Base-by-base conservation (phyloP, 2,797 vertebrate species). In the Poeciliopsis gracilis region DNA sequence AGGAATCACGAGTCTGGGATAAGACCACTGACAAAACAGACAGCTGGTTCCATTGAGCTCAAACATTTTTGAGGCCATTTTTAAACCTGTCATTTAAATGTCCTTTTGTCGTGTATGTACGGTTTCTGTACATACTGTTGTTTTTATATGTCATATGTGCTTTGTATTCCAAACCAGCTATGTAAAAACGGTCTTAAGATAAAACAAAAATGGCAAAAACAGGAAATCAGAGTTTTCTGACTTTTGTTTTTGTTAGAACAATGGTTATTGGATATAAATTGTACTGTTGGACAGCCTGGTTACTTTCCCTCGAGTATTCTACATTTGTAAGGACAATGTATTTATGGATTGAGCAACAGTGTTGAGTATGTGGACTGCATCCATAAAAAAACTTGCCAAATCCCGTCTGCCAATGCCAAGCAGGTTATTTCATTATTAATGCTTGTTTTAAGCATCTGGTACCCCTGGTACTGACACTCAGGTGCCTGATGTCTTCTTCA, bases 1-100 rank as follows among this genome's bases (percentile, higher is more conserved):
- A 71, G 33, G 59, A 82, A 63, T 59, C 51, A 59, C 70, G 45
- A 75, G 49, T 78, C 3, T 13, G 61, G 59, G 25, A 75, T 47
- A 28, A 76, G 73, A 79, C 73, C 30, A 20, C 36, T 4, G 55
- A 49, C 20, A 61, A 33, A 20, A 7, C 36, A 47, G 53, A 78
- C 53, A 11, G 70, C 46, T 61, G 30, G 12, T 55, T 55, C 43
- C 43, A 12, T 25, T 38, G 30, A 57, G 55, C 23, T 38, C 30
- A 55, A 38, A 69, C 63, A 9, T 61, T n/a, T 61, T n/a, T 25
- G 43, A 47, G 43, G 49, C 49, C 51, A 10, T 53, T 53, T 10
- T 53, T 53, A 53, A 25, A 23, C 51, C 23, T 25, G 2, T 53
- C 51, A 53, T 53, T 53, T 53, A 53, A 25, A 25, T 53, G 20